phyloP scores from a whole-genome alignment of 2,113 vertebrate genomes.

The Poeciliopsis occidentalis region DNA sequence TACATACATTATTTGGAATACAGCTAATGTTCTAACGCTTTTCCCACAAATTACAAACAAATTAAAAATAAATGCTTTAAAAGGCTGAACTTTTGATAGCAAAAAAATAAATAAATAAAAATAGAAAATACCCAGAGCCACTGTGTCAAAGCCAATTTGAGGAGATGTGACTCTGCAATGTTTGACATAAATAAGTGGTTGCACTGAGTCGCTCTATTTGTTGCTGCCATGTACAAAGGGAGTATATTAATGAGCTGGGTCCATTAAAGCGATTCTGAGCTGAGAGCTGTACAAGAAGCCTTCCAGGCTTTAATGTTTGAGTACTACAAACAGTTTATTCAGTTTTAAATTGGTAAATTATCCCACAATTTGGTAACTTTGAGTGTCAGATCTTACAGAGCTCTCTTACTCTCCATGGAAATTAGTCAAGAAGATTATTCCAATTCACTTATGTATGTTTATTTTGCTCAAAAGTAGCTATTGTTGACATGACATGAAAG shows the following conservation, averaged over 20 bases:
- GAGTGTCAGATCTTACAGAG: not conserved
- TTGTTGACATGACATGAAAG: not conserved
- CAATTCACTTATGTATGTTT: constrained; percentile 14
- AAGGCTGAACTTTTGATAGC: not conserved
- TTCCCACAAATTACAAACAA: not conserved
- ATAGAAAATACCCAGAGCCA: not conserved
- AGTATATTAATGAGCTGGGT: not conserved
- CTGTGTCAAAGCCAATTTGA: not conserved
- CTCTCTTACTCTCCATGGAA: not conserved
- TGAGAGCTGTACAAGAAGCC: not conserved
- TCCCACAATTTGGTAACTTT: not conserved
- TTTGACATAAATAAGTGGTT: not conserved
- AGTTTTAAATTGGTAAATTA: constrained; percentile 1
- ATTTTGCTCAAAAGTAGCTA: constrained; percentile 6
- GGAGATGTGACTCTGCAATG: not conserved
- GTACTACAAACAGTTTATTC: not conserved
- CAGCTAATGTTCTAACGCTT: not conserved
- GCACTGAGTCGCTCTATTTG: not conserved
- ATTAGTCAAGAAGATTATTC: not conserved
- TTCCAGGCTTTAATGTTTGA: not conserved
- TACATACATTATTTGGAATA: not conserved
- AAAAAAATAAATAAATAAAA: not conserved
- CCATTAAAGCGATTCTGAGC: not conserved
- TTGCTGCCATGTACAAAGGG: not conserved
- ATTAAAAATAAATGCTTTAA: not conserved